Evolutionary conservation across 2,797 vertebrate species (phyloP).

Genomic region (Pipistrellus nathusii): DNA sequence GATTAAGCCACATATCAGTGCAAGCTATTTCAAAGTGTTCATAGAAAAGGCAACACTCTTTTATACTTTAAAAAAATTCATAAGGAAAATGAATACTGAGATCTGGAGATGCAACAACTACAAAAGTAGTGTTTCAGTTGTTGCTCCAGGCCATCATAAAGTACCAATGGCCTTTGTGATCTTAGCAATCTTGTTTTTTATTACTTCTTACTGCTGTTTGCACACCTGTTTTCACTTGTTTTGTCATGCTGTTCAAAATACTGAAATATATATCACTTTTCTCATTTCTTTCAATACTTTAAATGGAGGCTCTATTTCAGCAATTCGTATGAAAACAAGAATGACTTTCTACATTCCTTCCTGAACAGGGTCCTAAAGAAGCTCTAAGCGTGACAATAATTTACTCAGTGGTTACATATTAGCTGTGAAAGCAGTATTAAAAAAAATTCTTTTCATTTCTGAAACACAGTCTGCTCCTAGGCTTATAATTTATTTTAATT

Average conservation of each 20-base stretch:
- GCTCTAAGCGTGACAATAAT: neutral
- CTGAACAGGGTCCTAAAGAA: slow-evolving; percentile 47
- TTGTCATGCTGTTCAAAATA: slow-evolving; percentile 44
- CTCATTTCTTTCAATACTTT: slow-evolving; percentile 25
- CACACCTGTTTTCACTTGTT: slow-evolving; percentile 53
- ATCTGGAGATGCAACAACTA: slow-evolving; percentile 29
- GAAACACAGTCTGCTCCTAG: slow-evolving; percentile 53
- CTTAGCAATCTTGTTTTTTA: slow-evolving; percentile 28
- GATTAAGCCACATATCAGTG: neutral
- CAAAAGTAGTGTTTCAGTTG: slow-evolving; percentile 16
- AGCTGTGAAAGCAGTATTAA: slow-evolving; percentile 64
- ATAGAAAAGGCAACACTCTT: slow-evolving; percentile 29
- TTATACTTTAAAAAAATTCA: neutral
- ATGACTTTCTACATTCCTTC: slow-evolving; percentile 24
- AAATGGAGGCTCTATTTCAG: slow-evolving; percentile 40
- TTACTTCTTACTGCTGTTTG: slow-evolving; percentile 62
- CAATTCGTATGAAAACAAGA: slow-evolving; percentile 32
- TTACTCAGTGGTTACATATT: slow-evolving; percentile 62
- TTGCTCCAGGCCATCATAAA: slow-evolving; percentile 38
- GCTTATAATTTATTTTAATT: slow-evolving; percentile 75
- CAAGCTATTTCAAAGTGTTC: slow-evolving; percentile 48
- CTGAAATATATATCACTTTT: slow-evolving; percentile 41
- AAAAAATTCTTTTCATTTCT: slow-evolving; percentile 67
- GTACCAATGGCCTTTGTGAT: slow-evolving; percentile 1
- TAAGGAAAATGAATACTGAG: slow-evolving; percentile 56